Evolutionary conservation across 2,888 invertebrate species (phyloP).

Genomic region (Endotricha flammealis): DNA sequence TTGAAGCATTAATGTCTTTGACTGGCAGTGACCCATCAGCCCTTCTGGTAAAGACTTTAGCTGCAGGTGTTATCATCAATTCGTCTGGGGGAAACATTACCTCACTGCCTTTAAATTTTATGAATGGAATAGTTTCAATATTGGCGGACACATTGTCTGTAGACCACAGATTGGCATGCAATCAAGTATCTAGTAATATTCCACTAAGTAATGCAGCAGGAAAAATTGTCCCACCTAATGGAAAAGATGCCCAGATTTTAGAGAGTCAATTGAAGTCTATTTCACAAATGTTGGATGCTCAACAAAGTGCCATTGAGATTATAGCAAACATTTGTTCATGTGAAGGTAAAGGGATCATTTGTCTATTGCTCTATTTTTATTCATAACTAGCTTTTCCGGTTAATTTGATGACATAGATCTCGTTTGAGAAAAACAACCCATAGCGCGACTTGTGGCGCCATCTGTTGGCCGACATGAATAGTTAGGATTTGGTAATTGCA

Average conservation of each 20-base stretch:
- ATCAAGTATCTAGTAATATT: constrained; percentile 66
- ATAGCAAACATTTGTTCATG: constrained; percentile 83
- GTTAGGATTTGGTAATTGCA: no score
- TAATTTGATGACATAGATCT: no score
- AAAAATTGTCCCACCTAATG: constrained; percentile 45
- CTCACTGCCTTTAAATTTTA: constrained; percentile 57
- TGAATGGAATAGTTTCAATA: constrained; percentile 69
- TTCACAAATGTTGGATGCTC: constrained; percentile 80
- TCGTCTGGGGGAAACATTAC: constrained; percentile 61
- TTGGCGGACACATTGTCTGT: constrained; percentile 72
- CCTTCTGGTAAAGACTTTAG: constrained; percentile 74
- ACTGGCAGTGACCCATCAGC: constrained; percentile 58
- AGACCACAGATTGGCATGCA: constrained; percentile 72
- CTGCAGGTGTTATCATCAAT: constrained; percentile 79
- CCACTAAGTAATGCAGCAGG: constrained; percentile 52
- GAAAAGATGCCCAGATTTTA: constrained; percentile 54
- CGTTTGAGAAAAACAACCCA: no score
- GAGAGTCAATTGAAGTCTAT: constrained; percentile 70
- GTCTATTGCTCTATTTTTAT: constrained; percentile 6
- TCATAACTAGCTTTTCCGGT: no score
- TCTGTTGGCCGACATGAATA: no score
- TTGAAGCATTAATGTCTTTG: constrained; percentile 55
- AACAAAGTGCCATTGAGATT: constrained; percentile 83
- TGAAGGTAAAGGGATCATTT: constrained; percentile 72
- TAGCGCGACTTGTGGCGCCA: no score